Evolutionary conservation across 2,888 invertebrate genomes (phyloP), one percentile per base, ranked within the genome.

Genomic region (Drosophila parthenogenetica): DNA sequence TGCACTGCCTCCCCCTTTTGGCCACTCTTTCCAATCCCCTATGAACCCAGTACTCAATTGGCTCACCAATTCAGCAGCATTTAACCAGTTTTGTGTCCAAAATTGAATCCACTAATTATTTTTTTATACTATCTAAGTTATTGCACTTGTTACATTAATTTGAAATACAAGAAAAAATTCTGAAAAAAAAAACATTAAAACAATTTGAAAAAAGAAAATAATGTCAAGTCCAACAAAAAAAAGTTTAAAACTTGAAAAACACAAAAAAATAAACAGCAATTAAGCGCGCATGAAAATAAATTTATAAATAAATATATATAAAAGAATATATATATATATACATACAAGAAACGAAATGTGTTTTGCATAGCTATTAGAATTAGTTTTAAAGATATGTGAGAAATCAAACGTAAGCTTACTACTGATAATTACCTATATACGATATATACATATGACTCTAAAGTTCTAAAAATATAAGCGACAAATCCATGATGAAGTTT

Each of bases 331-430:
- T 75, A 70, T 54, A 53, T 63, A 81, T 39, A 71, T 53, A 68
- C 32, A 53, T 61, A 79, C 43, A 73, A 73, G 13, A 77, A 74
- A 77, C 70, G 63, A 81, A 84, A 79, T 77, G 83, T 82, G 81
- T 82, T 82, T 81, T 81, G 84, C 84, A 69, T 86, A 83, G 87
- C 81, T 81, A 70, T 69, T 86, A 83, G 79, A 79, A 57, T 64
- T 83, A 86, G 71, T 69, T 58, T 69, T 81, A 83, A 67, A 62
- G 29, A 78, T 75, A 84, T 81, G 83, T 83, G 83, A 83, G 87
- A 83, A 83, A 86, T 83, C 83, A 86, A 83, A 86, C 79, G 67
- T 83, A 83, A 83, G 83, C 83, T 83, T 87, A 83, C 81, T 83
- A 83, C 67, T 79, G 84, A 83, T 83, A 83, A 79, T 73, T 79